Base-by-base conservation (phyloP, 2,888 invertebrate genomes). In the Xanthia icteritia region DNA sequence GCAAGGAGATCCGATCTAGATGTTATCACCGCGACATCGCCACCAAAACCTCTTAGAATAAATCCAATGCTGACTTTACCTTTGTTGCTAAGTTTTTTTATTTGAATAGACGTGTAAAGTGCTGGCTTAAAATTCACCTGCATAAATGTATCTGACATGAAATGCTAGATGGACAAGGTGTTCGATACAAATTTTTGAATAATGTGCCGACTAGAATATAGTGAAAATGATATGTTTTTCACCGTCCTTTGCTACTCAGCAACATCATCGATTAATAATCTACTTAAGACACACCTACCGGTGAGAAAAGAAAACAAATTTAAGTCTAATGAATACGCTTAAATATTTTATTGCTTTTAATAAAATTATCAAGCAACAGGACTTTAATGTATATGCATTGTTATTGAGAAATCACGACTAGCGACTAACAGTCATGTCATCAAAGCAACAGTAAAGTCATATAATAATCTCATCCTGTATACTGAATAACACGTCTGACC, bases 1-100 rank as follows among this genome's bases (percentile, higher is more conserved):
- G 95, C 96, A 94, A 90, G 89, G 86, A 91, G 95, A 95, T 94
- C 90, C 92, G 91, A 95, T 95, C 94, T 91, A 91, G 93, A 94
- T 94, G 84, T 86, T 92, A 94, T 94, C 94, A 79, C 78, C 83
- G 81, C 65, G 82, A 89, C 89, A 89, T 88, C 84, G 90, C 90
- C 90, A 90, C 90, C 89, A 88, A 90, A 89, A 90, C 83, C 81
- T 86, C 86, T 87, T 83, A 71, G 86, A 84, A 90, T 90, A 90
- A 90, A 91, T 90, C 88, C 86, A 86, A 79, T 79, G 45, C 78
- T 82, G 77, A 80, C 82, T 82, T 77, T 81, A 87, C 77, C 89
- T 87, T 84, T 89, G 86, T 87, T 86, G 81, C 84, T 61, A 79
- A 77, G 61, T 82, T 87, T 85, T n/a, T 84, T 82, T 66, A 80